Base-by-base conservation (phyloP, 1,140 invertebrate species). In the Stenopsyche tienmushanensis region DNA sequence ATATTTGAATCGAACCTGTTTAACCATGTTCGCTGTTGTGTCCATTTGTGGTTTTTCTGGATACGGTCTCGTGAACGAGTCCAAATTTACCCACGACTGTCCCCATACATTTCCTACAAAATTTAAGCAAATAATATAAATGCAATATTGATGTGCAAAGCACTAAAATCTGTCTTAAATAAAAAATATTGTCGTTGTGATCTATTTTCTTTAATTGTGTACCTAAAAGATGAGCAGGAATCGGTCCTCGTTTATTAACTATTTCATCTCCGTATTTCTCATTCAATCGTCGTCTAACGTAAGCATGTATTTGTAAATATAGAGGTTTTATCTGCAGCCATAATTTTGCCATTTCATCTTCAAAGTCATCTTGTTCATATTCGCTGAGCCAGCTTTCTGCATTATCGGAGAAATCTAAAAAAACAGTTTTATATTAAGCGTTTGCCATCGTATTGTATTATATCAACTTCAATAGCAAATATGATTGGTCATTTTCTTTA, bases 221-320 rank as follows among this genome's bases (percentile, higher is more conserved):
- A 88, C 87, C 90, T 68, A 94, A 74, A 1, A 98, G 77, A 84
- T 98, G 94, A n/a, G 93, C 94, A 0, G 94, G 94, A 60, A 98
- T 91, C 0, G 92, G 90, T 18, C 91, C 91, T 57, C 83, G 84
- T n/a, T 84, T 84, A 1, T 85, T 82, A 0, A 91, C 80, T 0
- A 90, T 75, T 0, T 83, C 72, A 52, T 88, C 84, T 0, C 91
- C 91, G 73, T 93, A 93, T 70, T 86, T 83, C 70, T 88, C 78
- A 7, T 84, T 78, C 9, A 98, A 78, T 65, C 88, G 84, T 50
- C 84, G 81, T 25, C 94, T 83, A 0, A 96, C 91, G 72, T 95
- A 97, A 0, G 92, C 89, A 71, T 97, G 95, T 0, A 97, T 73
- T 75, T 96, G 86, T 52, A 90, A 74, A 73, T 96, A 97, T 0